phyloP scores from a whole-genome alignment of 2,113 vertebrate genomes.

The Alexandromys fortis region DNA sequence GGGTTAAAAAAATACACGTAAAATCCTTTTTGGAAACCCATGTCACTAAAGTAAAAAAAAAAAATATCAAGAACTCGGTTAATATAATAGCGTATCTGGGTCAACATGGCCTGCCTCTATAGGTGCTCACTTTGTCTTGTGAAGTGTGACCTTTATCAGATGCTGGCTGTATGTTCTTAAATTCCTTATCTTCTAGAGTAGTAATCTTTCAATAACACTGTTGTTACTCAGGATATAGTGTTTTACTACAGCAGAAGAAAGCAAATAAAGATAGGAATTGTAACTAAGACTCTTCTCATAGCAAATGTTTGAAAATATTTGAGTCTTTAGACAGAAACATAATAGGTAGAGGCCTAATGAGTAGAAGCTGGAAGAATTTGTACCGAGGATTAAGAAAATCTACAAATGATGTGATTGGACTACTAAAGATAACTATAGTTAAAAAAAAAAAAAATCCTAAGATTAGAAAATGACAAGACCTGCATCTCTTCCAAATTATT shows the following conservation, averaged over 20 bases:
- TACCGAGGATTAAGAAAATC: neutral
- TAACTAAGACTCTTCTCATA: neutral
- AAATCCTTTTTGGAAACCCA: neutral
- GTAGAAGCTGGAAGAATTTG: neutral
- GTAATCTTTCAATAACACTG: neutral
- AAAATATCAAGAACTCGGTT: neutral
- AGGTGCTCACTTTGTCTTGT: neutral
- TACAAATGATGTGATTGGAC: neutral
- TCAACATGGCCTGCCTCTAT: neutral
- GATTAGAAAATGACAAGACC: too few relatives aligned
- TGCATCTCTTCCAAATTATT: neutral
- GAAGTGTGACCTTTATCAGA: neutral
- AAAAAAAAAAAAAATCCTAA: neutral
- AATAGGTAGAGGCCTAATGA: neutral
- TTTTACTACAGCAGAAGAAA: neutral
- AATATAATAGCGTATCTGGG: neutral
- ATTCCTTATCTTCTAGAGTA: neutral
- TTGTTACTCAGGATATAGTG: neutral
- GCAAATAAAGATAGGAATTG: neutral
- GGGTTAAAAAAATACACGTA: neutral
- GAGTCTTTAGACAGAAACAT: neutral
- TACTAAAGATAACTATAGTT: neutral
- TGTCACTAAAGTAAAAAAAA: neutral
- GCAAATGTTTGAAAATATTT: neutral
- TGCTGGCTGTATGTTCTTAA: neutral